These are phyloP conservation scores for Siniperca knerii DNA, from an alignment of 2,113 vertebrate species.

Conservation along the genomic window DNA sequence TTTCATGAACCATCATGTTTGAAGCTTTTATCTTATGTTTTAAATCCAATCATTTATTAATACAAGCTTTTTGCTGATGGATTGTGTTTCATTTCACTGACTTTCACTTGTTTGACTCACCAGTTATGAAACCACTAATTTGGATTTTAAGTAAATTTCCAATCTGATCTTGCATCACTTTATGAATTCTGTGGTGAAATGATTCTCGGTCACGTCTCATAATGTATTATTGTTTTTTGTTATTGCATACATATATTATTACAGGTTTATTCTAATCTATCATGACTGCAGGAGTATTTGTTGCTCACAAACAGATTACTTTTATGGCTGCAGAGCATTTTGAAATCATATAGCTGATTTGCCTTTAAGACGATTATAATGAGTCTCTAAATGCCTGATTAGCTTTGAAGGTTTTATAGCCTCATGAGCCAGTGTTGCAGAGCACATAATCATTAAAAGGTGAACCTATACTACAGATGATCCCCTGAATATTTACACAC, in stretches of 20 bases:
- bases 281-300: not conserved
- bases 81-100: not conserved
- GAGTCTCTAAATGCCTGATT: slow-evolving; percentile 50
- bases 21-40: not conserved
- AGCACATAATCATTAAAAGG: slow-evolving; percentile 41
- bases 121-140: not conserved
- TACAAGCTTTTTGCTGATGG: not conserved
- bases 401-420: slow-evolving; percentile 41
- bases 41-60: not conserved
- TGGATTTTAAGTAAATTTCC: not conserved
- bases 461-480: slow-evolving; percentile 29
- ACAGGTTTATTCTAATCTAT: not conserved
- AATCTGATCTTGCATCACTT: not conserved
- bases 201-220: not conserved
- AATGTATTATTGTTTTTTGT: not conserved
- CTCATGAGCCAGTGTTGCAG: slow-evolving; percentile 32
- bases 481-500: slow-evolving; percentile 24
- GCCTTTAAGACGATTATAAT: slow-evolving; percentile 40
- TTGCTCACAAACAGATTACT: not conserved
- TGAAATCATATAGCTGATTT: slow-evolving; percentile 35
- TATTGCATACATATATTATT: not conserved
- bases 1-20: not conserved
- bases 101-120: not conserved
- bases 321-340: slow-evolving; percentile 29
- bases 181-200: not conserved